These are phyloP conservation scores for Lepidocolaptes lacrymiger DNA, from an alignment of 2,797 vertebrate species.

Conservation along the genomic window DNA sequence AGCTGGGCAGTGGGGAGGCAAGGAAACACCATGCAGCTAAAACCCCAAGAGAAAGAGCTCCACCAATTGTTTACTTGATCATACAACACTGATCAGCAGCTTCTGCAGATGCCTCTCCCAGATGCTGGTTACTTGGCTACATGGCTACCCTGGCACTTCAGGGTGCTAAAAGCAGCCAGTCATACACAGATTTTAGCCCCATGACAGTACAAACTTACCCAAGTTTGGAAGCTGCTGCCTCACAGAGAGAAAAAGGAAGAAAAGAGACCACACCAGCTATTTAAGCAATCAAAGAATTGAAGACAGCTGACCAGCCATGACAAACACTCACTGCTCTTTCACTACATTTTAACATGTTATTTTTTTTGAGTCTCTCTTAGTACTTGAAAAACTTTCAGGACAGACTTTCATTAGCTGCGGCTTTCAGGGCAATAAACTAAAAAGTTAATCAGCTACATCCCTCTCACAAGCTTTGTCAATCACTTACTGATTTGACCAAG, in stretches of 20 bases:
- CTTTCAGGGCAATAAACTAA: background rate
- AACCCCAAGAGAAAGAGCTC: background rate
- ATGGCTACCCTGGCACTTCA: background rate
- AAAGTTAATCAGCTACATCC: background rate
- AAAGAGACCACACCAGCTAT: background rate
- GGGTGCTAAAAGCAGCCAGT: background rate
- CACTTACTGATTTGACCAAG: background rate
- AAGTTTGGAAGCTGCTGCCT: background rate
- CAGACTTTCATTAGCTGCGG: background rate
- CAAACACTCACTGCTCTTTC: background rate
- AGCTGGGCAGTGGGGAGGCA: fast-evolving
- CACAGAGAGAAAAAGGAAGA: fast-evolving
- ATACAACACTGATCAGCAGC: background rate
- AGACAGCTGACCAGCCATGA: background rate
- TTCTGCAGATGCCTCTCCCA: background rate
- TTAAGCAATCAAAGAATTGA: background rate
- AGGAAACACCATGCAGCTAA: background rate
- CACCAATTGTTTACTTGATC: background rate
- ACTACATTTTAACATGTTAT: background rate
- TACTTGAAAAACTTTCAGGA: background rate
- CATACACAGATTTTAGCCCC: background rate
- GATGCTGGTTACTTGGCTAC: background rate
- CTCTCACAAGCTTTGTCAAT: background rate
- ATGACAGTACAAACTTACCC: background rate
- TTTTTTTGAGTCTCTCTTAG: background rate